Evolutionary conservation across 2,113 vertebrate species (phyloP), one percentile per base, ranked within the genome.

Genomic region (Apteryx mantelli): DNA sequence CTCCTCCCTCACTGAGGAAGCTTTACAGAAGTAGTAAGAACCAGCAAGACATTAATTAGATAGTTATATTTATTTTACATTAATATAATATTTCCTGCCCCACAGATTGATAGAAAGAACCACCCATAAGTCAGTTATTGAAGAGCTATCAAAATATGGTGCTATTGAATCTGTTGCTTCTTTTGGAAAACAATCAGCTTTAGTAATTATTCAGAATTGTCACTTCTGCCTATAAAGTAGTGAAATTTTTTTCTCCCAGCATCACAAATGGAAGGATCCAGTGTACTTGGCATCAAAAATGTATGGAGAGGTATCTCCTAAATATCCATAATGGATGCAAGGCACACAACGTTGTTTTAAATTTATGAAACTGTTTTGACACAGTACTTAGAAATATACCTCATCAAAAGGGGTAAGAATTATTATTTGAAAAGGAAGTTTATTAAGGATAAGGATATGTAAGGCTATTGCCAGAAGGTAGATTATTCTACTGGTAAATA

Each of bases 271-370:
- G 38, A 4, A 28, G 18, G 50, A 63, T 97, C 50, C 95, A 82
- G 8, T 98, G 97, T 24, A 86, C 44, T 63, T 97, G 98, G 97
- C 77, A 93, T 25, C 95, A 96, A 12, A 66, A 1, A 34, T 97
- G 97, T 94, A 94, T 97, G 95, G 17, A 60, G 17, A 60, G 30
- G 18, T 60, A 34, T 60, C 30, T 60, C 24, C 70, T 3, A 75
- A 86, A 82, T 7, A 93, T 69, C 85, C 58, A 50, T 38, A 91
- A 46, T 2, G 24, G 58, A 88, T 86, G 71, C 85, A 97, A 96
- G 95, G 95, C 89, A 95, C 85, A 11, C 30, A 80, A 48, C 2
- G 34, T 1, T 26, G 28, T 13, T 66, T 46, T 65, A 26, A 84
- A 87, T 68, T 78, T 68, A 44, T 55, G 46, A 76, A 66, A 25